phyloP scores from a whole-genome alignment of 2,797 vertebrate species.

The Podarcis siculus region DNA sequence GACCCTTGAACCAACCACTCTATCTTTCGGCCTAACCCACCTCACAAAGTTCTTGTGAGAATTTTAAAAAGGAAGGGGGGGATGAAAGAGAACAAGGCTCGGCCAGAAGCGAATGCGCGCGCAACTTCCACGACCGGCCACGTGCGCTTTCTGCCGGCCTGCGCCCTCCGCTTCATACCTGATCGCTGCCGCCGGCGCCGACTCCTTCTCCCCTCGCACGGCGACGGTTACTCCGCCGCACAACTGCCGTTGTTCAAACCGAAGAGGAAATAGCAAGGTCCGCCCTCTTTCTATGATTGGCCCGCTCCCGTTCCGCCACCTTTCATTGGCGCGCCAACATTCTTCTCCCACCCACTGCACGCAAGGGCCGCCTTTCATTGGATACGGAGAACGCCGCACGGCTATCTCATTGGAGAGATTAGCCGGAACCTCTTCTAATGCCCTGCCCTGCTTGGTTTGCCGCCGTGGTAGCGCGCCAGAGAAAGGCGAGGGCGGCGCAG shows the following conservation, averaged over 20 bases:
- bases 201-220: neutral
- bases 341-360: fast-evolving
- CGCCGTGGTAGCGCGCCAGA: neutral
- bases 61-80: neutral
- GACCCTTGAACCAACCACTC: neutral
- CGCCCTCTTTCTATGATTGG: neutral
- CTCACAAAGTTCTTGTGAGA: neutral
- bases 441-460: neutral
- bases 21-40: neutral
- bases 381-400: neutral
- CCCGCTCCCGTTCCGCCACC: neutral
- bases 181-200: fast-evolving
- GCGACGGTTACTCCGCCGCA: neutral
- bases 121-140: neutral
- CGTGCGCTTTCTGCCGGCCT: neutral
- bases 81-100: too few relatives aligned
- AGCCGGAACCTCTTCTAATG: neutral
- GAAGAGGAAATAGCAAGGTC: neutral
- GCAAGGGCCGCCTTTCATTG: neutral
- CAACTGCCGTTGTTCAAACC: neutral
- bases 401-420: neutral
- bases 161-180: neutral
- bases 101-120: neutral
- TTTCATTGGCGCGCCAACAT: neutral
- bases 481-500: fast-evolving